A percentile compares a stretch with the other conserved stretches of the same genome.
These are phyloP conservation scores for Chaetogeoica ovagalla DNA, from an alignment of 2,888 invertebrate species.

Conservation along the genomic window DNA sequence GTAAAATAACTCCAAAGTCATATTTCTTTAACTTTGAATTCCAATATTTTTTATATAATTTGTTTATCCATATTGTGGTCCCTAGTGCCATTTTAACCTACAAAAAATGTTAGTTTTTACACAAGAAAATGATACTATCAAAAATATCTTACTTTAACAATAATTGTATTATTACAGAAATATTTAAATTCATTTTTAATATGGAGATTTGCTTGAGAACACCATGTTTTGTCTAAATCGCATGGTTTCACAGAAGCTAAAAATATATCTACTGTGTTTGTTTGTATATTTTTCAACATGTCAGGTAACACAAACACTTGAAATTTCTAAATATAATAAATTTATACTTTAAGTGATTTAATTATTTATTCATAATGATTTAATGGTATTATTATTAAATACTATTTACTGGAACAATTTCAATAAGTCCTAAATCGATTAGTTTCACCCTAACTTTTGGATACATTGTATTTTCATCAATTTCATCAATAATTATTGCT, in stretches of 20 bases:
- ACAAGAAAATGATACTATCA: neutral
- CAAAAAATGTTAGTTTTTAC: neutral
- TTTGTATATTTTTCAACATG: constrained; percentile 1
- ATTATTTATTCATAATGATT: neutral
- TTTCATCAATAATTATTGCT: constrained; percentile 3
- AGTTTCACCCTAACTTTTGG: constrained; percentile 35
- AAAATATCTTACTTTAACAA: constrained; percentile 20
- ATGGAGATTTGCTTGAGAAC: neutral
- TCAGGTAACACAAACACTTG: constrained; percentile 31
- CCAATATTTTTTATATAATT: constrained; percentile 21
- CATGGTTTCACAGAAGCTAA: constrained; percentile 35
- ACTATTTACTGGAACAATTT: constrained; percentile 18
- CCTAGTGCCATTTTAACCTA: constrained; percentile 33
- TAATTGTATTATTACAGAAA: constrained; percentile 11
- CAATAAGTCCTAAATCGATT: constrained; percentile 29
- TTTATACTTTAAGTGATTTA: neutral
- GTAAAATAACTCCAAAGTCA: constrained; percentile 8
- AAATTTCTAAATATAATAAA: constrained; percentile 15
- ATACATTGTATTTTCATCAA: neutral
- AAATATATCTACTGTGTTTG: constrained; percentile 33
- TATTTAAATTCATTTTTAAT: constrained; percentile 3
- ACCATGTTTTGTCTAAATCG: constrained; percentile 32
- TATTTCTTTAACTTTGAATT: neutral
- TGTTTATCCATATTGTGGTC: constrained; percentile 27
- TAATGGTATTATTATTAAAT: constrained; percentile 1